Percentiles rank a stretch among this genome's conserved stretches.
These are phyloP conservation scores for Pipistrellus kuhlii DNA, from an alignment of 2,797 vertebrate species.

Conservation along the genomic window DNA sequence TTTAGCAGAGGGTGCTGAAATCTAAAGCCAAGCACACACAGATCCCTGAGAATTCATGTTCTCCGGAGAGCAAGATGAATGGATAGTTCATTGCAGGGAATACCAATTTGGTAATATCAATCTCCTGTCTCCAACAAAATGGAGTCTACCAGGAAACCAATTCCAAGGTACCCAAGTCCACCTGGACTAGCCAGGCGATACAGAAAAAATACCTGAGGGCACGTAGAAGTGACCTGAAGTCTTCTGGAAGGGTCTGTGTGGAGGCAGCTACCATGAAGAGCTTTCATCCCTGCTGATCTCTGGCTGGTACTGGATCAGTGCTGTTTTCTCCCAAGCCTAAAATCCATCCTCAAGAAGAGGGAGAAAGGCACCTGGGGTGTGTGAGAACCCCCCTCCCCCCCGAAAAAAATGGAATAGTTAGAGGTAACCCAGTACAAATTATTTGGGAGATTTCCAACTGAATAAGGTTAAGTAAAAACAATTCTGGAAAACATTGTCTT, in stretches of 20 bases:
- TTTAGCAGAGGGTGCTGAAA: not conserved
- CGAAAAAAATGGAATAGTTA: not conserved
- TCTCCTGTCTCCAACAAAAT: constrained; percentile 29
- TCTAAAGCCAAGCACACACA: not conserved
- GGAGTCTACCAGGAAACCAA: not conserved
- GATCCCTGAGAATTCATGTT: not conserved
- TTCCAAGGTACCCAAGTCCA: not conserved
- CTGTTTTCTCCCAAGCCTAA: not conserved
- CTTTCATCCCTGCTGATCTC: not conserved
- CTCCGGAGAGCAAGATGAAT: not conserved
- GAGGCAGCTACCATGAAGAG: not conserved
- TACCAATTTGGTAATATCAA: not conserved
- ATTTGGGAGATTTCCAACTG: constrained; percentile 62
- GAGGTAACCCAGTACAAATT: not conserved
- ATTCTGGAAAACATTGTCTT: constrained; percentile 67
- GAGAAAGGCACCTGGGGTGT: not conserved
- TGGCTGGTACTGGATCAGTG: not conserved
- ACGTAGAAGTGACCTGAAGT: not conserved
- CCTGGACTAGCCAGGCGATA: not conserved
- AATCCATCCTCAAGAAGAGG: not conserved
- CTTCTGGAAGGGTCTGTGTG: not conserved
- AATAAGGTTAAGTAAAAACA: constrained; percentile 53
- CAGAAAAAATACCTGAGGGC: not conserved
- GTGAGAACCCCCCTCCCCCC: not conserved
- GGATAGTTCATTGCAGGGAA: not conserved